phyloP scores from a whole-genome alignment of 2,797 vertebrate species.

The Fistularia commersonii region DNA sequence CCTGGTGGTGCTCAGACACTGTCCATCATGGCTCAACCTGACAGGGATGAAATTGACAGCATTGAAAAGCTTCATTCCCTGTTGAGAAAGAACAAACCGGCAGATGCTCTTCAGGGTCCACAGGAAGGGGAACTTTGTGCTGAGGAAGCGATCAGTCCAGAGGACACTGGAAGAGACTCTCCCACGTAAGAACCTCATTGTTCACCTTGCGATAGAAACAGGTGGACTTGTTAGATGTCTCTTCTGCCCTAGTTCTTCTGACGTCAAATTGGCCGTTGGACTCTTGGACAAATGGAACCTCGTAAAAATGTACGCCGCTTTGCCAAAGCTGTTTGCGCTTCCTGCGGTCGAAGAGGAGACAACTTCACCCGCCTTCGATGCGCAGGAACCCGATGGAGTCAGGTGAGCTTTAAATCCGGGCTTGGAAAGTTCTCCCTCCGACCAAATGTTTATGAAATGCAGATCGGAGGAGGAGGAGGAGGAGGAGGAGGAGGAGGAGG shows the following conservation, averaged over 20 bases:
- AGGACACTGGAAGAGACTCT: not conserved
- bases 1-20: accelerated
- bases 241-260: slow-evolving; percentile 45
- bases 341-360: slow-evolving; percentile 2
- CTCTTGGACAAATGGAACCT: slow-evolving; percentile 22
- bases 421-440: not conserved
- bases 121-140: not conserved
- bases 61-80: not conserved
- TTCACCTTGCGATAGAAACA: slow-evolving; percentile 36
- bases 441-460: not conserved
- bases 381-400: slow-evolving; percentile 6
- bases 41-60: not conserved
- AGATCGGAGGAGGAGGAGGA: not conserved
- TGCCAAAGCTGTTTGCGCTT: slow-evolving; percentile 20
- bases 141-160: not conserved
- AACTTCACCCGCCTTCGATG: not conserved
- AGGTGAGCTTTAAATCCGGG: slow-evolving; percentile 36
- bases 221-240: slow-evolving; percentile 29
- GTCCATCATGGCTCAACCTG: slow-evolving; percentile 21
- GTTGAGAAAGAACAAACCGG: not conserved
- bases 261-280: slow-evolving; percentile 43
- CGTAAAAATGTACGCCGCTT: slow-evolving; percentile 4
- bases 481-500: slow-evolving; percentile 18
- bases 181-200: not conserved
- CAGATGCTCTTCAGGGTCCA: too few relatives aligned